phyloP scores from a whole-genome alignment of 2,888 invertebrate genomes.

The Atrina japonica region DNA sequence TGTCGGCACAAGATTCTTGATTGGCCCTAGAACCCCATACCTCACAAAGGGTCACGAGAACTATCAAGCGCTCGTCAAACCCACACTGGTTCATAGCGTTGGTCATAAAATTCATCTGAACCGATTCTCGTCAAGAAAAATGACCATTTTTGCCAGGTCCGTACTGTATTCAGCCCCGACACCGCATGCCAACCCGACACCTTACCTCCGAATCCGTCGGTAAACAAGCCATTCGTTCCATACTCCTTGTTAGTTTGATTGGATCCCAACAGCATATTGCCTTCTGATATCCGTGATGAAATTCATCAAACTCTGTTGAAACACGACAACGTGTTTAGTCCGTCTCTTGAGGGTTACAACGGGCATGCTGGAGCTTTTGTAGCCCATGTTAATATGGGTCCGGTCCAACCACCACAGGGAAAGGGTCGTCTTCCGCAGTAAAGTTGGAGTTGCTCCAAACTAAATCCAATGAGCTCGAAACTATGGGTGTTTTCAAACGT shows the following conservation, averaged over 20 bases:
- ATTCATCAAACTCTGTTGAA: too few species aligned
- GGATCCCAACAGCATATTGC: too few species aligned
- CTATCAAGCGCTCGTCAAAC: slow-evolving; percentile 38
- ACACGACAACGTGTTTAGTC: slow-evolving; percentile 4
- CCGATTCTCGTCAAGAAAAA: slow-evolving; percentile 22
- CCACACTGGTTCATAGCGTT: too few species aligned
- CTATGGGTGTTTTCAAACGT: too few species aligned
- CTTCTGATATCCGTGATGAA: too few species aligned
- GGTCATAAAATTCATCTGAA: slow-evolving; percentile 26
- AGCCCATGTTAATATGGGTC: slow-evolving; percentile 56
- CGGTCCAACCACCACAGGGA: slow-evolving; percentile 50
- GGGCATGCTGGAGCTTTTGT: slow-evolving; percentile 48
- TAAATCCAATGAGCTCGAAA: slow-evolving; percentile 54
- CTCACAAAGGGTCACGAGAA: slow-evolving; percentile 15
- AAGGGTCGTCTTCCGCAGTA: slow-evolving; percentile 55
- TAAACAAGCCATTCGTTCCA: too few species aligned
- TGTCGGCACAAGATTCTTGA: slow-evolving; percentile 8
- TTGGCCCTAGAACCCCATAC: slow-evolving; percentile 38
- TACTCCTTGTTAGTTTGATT: too few species aligned
- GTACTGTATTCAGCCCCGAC: neutral
- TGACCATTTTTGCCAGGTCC: slow-evolving; percentile 41
- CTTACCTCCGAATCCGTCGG: too few species aligned
- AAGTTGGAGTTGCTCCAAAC: slow-evolving; percentile 48
- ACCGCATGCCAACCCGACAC: too few species aligned
- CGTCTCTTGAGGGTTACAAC: slow-evolving; percentile 44